Base-by-base conservation (phyloP, 2,113 vertebrate species). In the Mugil cephalus region DNA sequence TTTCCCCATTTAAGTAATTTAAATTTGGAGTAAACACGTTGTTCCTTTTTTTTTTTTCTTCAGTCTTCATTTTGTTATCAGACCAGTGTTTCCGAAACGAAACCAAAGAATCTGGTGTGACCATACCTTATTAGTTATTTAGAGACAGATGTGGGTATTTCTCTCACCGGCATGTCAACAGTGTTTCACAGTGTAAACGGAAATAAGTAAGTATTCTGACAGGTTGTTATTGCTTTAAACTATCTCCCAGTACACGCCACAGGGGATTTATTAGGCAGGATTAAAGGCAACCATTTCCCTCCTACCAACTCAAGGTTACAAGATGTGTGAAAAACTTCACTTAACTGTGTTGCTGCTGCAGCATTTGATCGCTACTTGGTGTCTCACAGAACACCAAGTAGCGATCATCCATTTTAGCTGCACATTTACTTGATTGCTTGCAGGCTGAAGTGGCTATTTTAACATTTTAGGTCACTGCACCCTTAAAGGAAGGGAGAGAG, bases 391-490 rank as follows among this genome's bases (percentile, higher is more conserved):
- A 66, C 11, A 1, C 38, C 8, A 48, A 79, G 81, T 76, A 39
- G 54, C 34, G 30, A 55, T 70, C 62, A 15, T 58, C 50, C 34
- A 8, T 59, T 70, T 76, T 17, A 48, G 43, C 45, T 58, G 66
- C 77, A 47, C 34, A 55, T 61, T 80, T 43, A 66, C 54, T 36
- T 65, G 60, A 75, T 69, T 82, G 70, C 78, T 62, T 8, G n/a
- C 56, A 71, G 35, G 53, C 66, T 82, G 39, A 61, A 85, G 82
- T 61, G 58, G 61, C 62, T 78, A 58, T 66, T 54, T 78, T 52
- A 62, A 66, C 43, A 18, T 78, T 53, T 47, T 12, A 45, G 48
- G 76, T 80, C 76, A 60, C 2, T 17, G 15, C 3, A 15, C 19
- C 38, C 47, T 13, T 10, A 48, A 69, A 69, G 36, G 10, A 58